Conservation (phyloP, 1,140 invertebrate species). For the Anadara kagoshimensis region DNA sequence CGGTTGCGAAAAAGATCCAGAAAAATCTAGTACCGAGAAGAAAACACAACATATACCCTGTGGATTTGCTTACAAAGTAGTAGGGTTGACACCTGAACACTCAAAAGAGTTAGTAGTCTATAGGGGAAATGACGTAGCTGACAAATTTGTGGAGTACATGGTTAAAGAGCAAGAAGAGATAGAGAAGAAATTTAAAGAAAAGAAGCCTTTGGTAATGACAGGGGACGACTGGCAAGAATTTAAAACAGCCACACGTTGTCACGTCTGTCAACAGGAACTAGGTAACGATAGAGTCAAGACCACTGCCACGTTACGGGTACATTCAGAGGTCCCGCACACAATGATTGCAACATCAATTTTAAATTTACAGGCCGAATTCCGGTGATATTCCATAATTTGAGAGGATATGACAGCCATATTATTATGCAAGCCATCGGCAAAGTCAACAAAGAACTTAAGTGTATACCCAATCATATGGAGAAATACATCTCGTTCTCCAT, state of each 20-base stretch:
- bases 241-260: not conserved
- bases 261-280: conserved; percentile 19
- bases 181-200: conserved; percentile 1
- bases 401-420: conserved; percentile 17
- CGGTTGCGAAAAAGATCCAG: not conserved
- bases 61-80: conserved; percentile 30
- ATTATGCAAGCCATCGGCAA: conserved; percentile 45
- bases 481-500: conserved; percentile 15
- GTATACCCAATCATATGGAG: conserved; percentile 22
- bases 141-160: no score
- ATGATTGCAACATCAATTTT: no score
- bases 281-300: conserved; percentile 14
- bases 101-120: conserved; percentile 18
- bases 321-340: no score
- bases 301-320: conserved; percentile 10
- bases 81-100: conserved; percentile 10
- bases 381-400: no score
- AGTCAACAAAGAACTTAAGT: conserved; percentile 20
- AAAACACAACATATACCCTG: conserved; percentile 3
- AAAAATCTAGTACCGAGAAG: conserved; percentile 3
- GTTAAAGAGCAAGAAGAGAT: conserved; percentile 18
- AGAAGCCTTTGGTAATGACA: not conserved
- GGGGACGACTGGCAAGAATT: conserved; percentile 20
- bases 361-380: no score
- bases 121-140: conserved; percentile 13